These are phyloP conservation scores for Odontomachus brunneus DNA, from an alignment of 1,140 invertebrate species.

Conservation along the genomic window DNA sequence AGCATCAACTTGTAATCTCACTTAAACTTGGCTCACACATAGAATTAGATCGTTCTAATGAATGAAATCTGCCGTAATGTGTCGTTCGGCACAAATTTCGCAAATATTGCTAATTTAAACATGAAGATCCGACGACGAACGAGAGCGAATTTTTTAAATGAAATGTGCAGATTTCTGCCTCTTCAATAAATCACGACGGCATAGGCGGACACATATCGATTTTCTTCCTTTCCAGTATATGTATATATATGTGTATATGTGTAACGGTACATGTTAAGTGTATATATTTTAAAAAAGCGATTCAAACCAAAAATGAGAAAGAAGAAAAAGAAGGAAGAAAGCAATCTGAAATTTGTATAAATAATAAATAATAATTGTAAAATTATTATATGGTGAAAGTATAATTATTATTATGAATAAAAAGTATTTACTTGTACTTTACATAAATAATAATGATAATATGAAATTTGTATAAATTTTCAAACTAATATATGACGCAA, in stretches of 20 bases:
- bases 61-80: slow-evolving; percentile 17
- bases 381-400: too few relatives aligned
- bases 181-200: not conserved
- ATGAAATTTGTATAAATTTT: not conserved
- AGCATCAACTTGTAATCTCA: slow-evolving; percentile 3
- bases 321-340: too few relatives aligned
- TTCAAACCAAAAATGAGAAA: not conserved
- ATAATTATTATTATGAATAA: too few relatives aligned
- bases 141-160: not conserved
- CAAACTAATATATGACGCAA: not conserved
- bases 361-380: too few relatives aligned
- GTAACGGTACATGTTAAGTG: not conserved
- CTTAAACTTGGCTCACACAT: slow-evolving; percentile 2
- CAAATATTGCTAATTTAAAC: not conserved
- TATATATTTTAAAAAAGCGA: not conserved
- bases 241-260: not conserved
- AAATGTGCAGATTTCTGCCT: not conserved
- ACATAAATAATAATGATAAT: too few relatives aligned
- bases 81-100: not conserved
- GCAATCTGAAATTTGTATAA: not conserved
- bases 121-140: not conserved
- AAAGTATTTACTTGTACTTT: too few relatives aligned
- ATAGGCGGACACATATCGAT: not conserved
- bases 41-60: slow-evolving; percentile 27
- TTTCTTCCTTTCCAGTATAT: not conserved